Percentiles rank a stretch among this genome's conserved stretches.
phyloP scores from a whole-genome alignment of 2,888 invertebrate species.

The Onchidella celtica region DNA sequence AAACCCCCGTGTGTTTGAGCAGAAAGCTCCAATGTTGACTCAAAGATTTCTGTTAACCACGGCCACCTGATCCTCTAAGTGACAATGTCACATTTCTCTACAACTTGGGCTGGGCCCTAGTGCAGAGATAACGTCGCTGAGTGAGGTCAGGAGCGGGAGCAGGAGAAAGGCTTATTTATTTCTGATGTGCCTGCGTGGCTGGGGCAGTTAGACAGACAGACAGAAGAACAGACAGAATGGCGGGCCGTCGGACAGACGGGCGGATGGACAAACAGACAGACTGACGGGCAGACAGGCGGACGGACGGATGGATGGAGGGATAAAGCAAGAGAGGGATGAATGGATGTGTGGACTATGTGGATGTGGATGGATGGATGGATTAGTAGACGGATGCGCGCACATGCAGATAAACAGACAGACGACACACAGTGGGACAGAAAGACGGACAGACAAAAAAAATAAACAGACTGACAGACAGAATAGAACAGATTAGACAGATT shows the following conservation, averaged over 20 bases:
- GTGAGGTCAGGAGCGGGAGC: no score
- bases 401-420: neutral
- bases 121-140: no score
- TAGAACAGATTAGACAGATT: no score
- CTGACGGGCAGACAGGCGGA: neutral
- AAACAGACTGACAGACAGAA: neutral
- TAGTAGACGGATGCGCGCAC: neutral
- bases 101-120: no score
- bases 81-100: neutral
- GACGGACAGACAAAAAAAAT: neutral
- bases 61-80: neutral
- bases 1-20: neutral
- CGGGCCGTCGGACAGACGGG: neutral
- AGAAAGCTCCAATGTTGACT: neutral
- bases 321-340: no score
- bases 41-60: neutral
- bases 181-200: no score
- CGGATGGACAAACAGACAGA: neutral
- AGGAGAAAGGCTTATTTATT: no score
- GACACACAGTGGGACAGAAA: neutral
- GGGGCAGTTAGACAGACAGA: neutral
- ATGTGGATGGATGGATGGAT: neutral
- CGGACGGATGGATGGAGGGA: neutral
- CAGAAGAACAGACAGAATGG: neutral
- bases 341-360: no score